Conservation (phyloP, 2,888 invertebrate species). For the Athetis lepigone region DNA sequence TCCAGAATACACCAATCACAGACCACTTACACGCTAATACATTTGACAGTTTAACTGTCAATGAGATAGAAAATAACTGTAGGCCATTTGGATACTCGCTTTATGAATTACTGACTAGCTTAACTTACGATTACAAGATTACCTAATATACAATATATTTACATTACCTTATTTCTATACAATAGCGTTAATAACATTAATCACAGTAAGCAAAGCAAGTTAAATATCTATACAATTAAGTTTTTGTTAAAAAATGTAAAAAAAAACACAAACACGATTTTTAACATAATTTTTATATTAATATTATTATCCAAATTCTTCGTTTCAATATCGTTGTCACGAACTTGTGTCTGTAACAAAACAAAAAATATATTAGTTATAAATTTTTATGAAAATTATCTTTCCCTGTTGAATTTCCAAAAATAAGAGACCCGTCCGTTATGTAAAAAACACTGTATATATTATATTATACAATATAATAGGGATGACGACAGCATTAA, state of each 20-base stretch:
- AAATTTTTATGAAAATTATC: no score
- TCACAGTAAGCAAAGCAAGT: conserved; percentile 67
- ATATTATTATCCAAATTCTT: conserved; percentile 35
- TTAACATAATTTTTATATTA: conserved; percentile 28
- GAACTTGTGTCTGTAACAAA: conserved; percentile 43
- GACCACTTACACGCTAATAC: conserved; percentile 17
- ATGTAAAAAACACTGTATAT: no score
- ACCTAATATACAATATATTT: conserved; percentile 34
- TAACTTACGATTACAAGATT: conserved; percentile 18
- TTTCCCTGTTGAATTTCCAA: no score
- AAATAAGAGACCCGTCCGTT: no score
- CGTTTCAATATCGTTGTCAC: conserved; percentile 53
- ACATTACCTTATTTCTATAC: conserved; percentile 31
- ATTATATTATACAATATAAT: no score
- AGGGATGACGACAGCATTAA: no score
- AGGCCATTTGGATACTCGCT: conserved; percentile 86
- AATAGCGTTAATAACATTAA: conserved; percentile 52
- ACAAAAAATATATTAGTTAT: neutral
- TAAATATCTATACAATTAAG: conserved; percentile 42
- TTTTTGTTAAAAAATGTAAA: conserved; percentile 35
- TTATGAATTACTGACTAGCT: conserved; percentile 53
- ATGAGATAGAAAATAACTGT: conserved; percentile 52
- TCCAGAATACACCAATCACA: conserved; percentile 74
- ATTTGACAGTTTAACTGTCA: conserved; percentile 52
- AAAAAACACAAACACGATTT: conserved; percentile 21